Evolutionary conservation across 2,888 invertebrate genomes (phyloP).

Genomic region (Aethes cnicana): DNA sequence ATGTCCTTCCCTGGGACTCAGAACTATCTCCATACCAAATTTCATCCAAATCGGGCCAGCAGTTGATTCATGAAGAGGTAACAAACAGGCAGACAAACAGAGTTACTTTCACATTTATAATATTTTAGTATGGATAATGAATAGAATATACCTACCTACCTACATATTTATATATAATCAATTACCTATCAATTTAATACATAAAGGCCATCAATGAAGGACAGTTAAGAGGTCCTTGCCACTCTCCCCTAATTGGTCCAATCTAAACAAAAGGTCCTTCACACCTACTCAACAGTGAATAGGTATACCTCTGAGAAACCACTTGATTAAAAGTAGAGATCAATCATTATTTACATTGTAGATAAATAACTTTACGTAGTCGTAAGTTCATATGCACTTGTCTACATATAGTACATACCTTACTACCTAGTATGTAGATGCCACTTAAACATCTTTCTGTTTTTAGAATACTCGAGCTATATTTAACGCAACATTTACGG

Average conservation of each 20-base stretch:
- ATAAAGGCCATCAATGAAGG: slow-evolving; percentile 7
- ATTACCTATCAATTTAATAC: not conserved
- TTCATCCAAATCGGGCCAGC: not conserved
- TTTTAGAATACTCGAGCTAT: slow-evolving; percentile 38
- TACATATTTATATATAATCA: not conserved
- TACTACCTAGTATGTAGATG: not conserved
- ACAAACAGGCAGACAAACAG: not conserved
- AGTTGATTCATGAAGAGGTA: not conserved
- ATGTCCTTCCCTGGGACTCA: no score
- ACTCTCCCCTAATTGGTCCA: slow-evolving; percentile 23
- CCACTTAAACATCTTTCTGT: slow-evolving; percentile 14
- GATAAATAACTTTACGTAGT: not conserved
- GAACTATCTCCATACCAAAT: no score
- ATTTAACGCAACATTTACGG: slow-evolving; percentile 45
- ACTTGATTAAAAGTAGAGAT: slow-evolving; percentile 25
- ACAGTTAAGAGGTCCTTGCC: slow-evolving; percentile 20
- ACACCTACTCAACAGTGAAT: not conserved
- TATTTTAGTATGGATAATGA: no score
- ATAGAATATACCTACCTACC: no score
- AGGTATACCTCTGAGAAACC: not conserved
- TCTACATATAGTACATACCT: no score
- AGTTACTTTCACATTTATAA: no score
- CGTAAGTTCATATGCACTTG: no score
- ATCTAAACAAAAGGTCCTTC: slow-evolving; percentile 19
- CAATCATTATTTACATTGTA: slow-evolving; percentile 35